Percentiles rank a stretch among this genome's conserved stretches.
phyloP scores from a whole-genome alignment of 2,888 invertebrate species.

The Catocala nupta region DNA sequence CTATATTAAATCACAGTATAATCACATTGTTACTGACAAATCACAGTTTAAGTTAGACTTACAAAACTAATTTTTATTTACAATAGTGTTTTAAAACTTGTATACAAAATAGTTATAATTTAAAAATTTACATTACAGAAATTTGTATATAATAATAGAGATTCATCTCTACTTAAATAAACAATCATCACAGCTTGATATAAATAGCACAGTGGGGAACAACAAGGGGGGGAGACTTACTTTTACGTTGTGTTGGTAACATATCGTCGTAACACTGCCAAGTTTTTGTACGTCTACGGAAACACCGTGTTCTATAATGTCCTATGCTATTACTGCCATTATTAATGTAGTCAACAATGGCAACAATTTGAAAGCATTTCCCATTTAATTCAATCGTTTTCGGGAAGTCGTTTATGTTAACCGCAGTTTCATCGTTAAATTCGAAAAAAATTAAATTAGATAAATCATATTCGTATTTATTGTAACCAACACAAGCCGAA shows the following conservation, averaged over 20 bases:
- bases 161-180: not conserved
- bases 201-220: constrained; percentile 14
- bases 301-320: constrained; percentile 46
- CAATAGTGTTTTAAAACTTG: constrained; percentile 11
- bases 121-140: no score
- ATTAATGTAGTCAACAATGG: constrained; percentile 8
- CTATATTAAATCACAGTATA: constrained; percentile 12
- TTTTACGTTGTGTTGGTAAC: constrained; percentile 10
- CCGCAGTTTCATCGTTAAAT: constrained; percentile 7
- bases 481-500: constrained; percentile 12
- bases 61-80: constrained; percentile 11
- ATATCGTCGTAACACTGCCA: constrained; percentile 16
- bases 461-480: constrained; percentile 12
- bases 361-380: constrained; percentile 8
- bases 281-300: constrained; percentile 8
- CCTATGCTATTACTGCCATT: constrained; percentile 41
- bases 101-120: constrained; percentile 3
- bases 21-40: constrained; percentile 14
- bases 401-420: constrained; percentile 11
- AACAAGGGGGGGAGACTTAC: constrained; percentile 8
- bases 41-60: constrained; percentile 15
- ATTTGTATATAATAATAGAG: not conserved
- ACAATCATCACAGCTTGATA: constrained; percentile 12
- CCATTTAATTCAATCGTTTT: constrained; percentile 12
- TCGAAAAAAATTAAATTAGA: constrained; percentile 12